A percentile compares a stretch with the other conserved stretches of the same genome.
These are phyloP conservation scores for Urechis unicinctus DNA, from an alignment of 2,888 invertebrate species.

Conservation along the genomic window DNA sequence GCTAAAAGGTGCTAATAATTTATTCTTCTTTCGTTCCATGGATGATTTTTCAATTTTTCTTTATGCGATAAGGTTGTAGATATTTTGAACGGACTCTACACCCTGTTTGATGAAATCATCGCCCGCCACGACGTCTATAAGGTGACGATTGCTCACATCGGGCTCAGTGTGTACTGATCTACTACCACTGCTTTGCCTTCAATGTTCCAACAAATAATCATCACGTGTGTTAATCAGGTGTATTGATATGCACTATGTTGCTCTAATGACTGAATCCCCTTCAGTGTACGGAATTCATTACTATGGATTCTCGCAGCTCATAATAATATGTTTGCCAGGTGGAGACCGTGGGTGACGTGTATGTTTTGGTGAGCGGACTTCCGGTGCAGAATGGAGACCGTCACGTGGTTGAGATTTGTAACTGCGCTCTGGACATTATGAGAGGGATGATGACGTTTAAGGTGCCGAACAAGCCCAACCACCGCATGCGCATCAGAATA, in stretches of 20 bases:
- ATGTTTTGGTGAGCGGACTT: conserved; percentile 38
- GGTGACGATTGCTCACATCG: conserved; percentile 6
- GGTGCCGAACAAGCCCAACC: conserved; percentile 31
- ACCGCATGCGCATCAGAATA: conserved; percentile 30
- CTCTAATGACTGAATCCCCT: too few relatives aligned
- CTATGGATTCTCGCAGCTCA: too few relatives aligned
- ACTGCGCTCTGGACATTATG: conserved; percentile 29
- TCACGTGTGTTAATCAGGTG: too few relatives aligned
- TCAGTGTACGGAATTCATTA: too few relatives aligned
- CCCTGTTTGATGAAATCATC: conserved; percentile 34
- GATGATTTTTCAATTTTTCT: background rate
- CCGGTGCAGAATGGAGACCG: conserved; percentile 29
- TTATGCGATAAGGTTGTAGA: conserved; percentile 28
- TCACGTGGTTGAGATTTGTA: conserved; percentile 30
- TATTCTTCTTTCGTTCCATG: too few relatives aligned
- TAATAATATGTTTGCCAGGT: too few relatives aligned
- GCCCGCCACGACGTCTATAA: conserved; percentile 27
- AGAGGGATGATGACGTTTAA: conserved; percentile 28
- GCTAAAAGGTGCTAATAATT: too few relatives aligned
- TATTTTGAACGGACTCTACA: conserved; percentile 28
- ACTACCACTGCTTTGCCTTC: too few relatives aligned
- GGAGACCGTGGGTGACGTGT: conserved; percentile 43
- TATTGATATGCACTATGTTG: too few relatives aligned
- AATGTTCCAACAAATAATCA: too few relatives aligned
- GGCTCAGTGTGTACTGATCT: too few relatives aligned